Evolutionary conservation across 1,140 invertebrate genomes (phyloP), one percentile per base, ranked within the genome.

Genomic region (Pteromalus puparum): DNA sequence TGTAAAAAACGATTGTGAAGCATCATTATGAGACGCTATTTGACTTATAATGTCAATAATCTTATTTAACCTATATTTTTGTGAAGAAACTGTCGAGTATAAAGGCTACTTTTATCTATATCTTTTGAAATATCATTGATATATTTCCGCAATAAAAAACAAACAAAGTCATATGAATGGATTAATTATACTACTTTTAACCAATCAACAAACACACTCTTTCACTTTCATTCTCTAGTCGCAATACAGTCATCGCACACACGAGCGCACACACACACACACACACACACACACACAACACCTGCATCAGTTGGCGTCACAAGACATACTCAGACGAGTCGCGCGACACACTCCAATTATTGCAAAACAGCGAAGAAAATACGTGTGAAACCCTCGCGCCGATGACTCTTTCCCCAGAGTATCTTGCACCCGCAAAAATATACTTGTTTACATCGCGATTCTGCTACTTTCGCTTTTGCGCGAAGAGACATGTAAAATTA

Each of bases 401-500:
- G 53, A 61, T n/a, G 18, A 61, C 21, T 21, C 53, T 18, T 61
- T 21, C 2, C 21, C 53, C 46, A n/a, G 53, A 61, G 53, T 61
- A 61, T 61, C 53, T 61, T 61, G 53, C 53, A 61, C 53, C 53
- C 53, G 21, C 21, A n/a, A 21, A 0, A 61, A 61, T 18, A 53
- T 61, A 7, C 18, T n/a, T 61, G 53, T 61, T 61, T 61, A 61
- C 53, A 61, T 61, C 53, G 53, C 7, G 21, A 21, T 61, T 61
- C 0, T 7, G 4, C 7, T n/a, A 61, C 53, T 61, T 61, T 61
- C 53, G 53, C 15, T n/a, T 61, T 61, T 61, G 46, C 46, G 46
- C 53, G 77, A 42, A 83, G 70, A 61, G 73, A 72, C 21, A 82
- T 65, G 75, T 87, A 89, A 88, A 89, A 88, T 89, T 89, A 89